phyloP scores from a whole-genome alignment of 2,113 vertebrate genomes.

The Rhabdornis inornatus region DNA sequence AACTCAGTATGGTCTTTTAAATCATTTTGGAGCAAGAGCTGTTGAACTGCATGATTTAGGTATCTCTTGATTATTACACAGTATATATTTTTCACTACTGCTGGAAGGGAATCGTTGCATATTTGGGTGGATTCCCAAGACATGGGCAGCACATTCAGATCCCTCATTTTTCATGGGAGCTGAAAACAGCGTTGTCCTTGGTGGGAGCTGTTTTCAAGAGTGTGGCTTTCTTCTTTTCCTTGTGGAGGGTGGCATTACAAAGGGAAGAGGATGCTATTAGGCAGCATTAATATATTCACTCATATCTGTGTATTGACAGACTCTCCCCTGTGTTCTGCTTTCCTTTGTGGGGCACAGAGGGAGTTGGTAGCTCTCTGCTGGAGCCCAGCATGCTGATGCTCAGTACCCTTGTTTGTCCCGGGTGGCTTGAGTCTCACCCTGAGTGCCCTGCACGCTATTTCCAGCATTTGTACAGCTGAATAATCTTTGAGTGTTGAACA shows the following conservation, averaged over 20 bases:
- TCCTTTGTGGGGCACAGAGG: background rate
- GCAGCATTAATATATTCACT: background rate
- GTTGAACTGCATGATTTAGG: conserved; percentile 26
- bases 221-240: background rate
- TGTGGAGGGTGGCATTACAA: background rate
- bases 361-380: background rate
- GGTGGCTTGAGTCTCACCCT: conserved; percentile 24
- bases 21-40: background rate
- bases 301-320: background rate
- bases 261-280: background rate
- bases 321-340: background rate
- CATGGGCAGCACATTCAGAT: background rate
- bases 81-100: background rate
- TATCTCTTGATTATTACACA: conserved; percentile 11
- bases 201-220: background rate
- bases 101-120: background rate
- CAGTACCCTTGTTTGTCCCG: conserved; percentile 40
- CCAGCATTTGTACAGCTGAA: conserved; percentile 30
- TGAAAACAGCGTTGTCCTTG: background rate
- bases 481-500: conserved; percentile 22
- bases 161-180: background rate
- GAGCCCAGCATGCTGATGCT: background rate
- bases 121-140: background rate
- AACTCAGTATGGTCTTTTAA: background rate
- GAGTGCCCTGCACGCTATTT: background rate